A percentile compares a stretch with the other conserved stretches of the same genome.
phyloP scores from a whole-genome alignment of 1,140 invertebrate species.

The Alviniconcha marisindica region DNA sequence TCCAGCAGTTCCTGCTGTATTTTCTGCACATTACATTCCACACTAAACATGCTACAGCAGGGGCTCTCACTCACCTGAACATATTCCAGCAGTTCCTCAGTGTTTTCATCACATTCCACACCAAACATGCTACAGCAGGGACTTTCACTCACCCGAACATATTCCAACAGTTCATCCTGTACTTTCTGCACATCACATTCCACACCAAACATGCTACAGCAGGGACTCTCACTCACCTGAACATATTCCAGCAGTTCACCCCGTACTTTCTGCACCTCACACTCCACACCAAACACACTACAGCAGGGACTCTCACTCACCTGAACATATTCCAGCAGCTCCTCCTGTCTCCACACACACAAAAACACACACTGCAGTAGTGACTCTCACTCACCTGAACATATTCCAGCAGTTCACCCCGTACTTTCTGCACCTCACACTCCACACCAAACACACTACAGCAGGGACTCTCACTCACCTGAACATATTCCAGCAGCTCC shows the following conservation, averaged over 20 bases:
- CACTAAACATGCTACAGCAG: too few relatives aligned
- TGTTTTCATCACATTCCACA: not conserved
- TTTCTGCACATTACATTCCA: too few relatives aligned
- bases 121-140: not conserved
- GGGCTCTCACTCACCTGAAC: too few relatives aligned
- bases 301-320: constrained; percentile 70
- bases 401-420: constrained; percentile 77
- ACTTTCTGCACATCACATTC: too few relatives aligned
- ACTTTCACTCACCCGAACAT: constrained; percentile 75
- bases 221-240: too few relatives aligned
- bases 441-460: constrained; percentile 75
- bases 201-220: constrained; percentile 76
- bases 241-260: too few relatives aligned
- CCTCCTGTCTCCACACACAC: constrained; percentile 75
- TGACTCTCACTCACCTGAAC: constrained; percentile 76
- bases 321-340: constrained; percentile 77
- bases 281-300: not conserved
- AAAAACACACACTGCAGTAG: constrained; percentile 77
- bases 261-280: too few relatives aligned
- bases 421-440: constrained; percentile 77
- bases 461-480: constrained; percentile 76
- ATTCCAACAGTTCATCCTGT: constrained; percentile 77
- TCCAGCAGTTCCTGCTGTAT: too few relatives aligned
- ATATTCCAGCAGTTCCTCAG: too few relatives aligned
- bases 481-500: constrained; percentile 77